Conservation (phyloP, 2,888 invertebrate species). For the Monopis laevigella region DNA sequence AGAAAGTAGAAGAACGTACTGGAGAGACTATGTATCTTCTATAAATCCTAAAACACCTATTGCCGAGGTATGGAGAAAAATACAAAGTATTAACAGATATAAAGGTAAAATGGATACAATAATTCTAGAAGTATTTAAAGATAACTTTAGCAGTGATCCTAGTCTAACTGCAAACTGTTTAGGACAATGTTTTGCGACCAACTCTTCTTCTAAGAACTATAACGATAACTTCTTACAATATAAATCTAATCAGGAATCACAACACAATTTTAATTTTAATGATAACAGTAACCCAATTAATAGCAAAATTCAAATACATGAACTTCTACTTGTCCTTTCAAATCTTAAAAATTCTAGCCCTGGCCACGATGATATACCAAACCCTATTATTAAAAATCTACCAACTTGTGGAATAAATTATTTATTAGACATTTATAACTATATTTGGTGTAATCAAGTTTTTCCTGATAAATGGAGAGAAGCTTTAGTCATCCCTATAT, state of each 20-base stretch:
- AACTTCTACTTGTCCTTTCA: constrained; percentile 13
- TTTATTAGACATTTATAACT: constrained; percentile 6
- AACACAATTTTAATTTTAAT: not conserved
- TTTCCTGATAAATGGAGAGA: constrained; percentile 19
- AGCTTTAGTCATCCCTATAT: constrained; percentile 18
- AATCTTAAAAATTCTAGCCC: constrained; percentile 16
- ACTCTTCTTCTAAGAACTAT: constrained; percentile 17
- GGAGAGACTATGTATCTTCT: constrained; percentile 14
- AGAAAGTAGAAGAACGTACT: constrained; percentile 12
- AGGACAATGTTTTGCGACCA: constrained; percentile 14
- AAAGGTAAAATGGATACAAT: not conserved
- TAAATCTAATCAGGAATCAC: not conserved
- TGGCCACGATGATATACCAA: constrained; percentile 18
- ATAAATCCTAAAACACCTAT: constrained; percentile 14
- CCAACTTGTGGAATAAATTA: constrained; percentile 15
- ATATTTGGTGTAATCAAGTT: constrained; percentile 14
- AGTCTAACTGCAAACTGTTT: constrained; percentile 1
- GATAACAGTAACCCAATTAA: constrained; percentile 2
- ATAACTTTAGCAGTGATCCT: constrained; percentile 1
- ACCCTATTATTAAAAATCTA: constrained; percentile 17
- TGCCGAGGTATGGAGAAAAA: constrained; percentile 14
- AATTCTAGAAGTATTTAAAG: not conserved
- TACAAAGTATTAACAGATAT: constrained; percentile 3
- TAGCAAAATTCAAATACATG: constrained; percentile 6
- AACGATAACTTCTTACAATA: constrained; percentile 10